Evolutionary conservation across 2,113 vertebrate genomes (phyloP).

Genomic region (Poeciliopsis turrubarensis): DNA sequence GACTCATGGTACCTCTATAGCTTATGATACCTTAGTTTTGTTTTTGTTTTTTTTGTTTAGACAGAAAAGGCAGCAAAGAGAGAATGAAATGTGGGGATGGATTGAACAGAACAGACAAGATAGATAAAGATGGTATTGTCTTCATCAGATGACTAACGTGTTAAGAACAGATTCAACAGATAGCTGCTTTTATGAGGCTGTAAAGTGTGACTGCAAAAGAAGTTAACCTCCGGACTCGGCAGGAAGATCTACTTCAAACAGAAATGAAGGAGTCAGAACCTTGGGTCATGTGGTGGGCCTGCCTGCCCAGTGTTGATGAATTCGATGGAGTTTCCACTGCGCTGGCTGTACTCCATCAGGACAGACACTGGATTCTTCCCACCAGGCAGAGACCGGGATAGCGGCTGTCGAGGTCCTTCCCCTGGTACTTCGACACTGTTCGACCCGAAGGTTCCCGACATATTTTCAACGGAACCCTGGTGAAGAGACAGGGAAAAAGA

Average conservation of each 20-base stretch:
- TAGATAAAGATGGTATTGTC: conserved; percentile 29
- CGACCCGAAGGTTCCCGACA: conserved; percentile 29
- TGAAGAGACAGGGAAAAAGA: neutral
- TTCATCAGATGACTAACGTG: conserved; percentile 53
- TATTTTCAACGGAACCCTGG: conserved; percentile 47
- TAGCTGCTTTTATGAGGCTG: conserved; percentile 1
- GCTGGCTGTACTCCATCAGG: conserved; percentile 93
- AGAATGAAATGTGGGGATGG: conserved; percentile 6
- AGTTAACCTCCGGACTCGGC: neutral
- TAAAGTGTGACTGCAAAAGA: neutral
- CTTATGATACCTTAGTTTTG: neutral
- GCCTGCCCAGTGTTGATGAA: conserved; percentile 92
- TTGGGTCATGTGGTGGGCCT: conserved; percentile 93
- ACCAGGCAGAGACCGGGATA: conserved; percentile 75
- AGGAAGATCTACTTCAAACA: conserved; percentile 6
- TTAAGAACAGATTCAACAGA: conserved; percentile 10
- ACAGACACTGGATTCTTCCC: conserved; percentile 93
- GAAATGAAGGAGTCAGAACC: conserved; percentile 77
- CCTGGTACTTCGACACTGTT: conserved; percentile 33
- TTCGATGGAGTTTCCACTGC: conserved; percentile 86
- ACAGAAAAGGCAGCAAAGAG: neutral
- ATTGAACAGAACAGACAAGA: conserved; percentile 5
- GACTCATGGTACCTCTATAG: neutral
- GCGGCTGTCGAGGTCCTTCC: conserved; percentile 70
- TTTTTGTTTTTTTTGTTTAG: neutral